Conservation (phyloP, 2,888 invertebrate species). For the Miltochrista miniata region DNA sequence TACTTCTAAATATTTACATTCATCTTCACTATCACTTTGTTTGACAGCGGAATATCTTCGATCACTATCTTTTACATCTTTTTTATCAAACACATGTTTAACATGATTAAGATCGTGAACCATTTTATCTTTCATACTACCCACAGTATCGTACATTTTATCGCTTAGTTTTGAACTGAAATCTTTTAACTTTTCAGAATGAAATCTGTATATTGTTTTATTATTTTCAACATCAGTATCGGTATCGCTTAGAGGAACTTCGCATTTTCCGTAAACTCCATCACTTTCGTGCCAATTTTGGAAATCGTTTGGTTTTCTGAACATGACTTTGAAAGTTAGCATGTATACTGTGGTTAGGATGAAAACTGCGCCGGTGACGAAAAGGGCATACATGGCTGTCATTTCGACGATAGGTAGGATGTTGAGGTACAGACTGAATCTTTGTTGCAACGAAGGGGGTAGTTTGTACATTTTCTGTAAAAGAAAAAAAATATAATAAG, state of each 20-base stretch:
- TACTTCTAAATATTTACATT: slow-evolving; percentile 70
- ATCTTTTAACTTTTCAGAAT: slow-evolving; percentile 60
- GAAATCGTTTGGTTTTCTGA: slow-evolving; percentile 38
- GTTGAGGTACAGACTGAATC: slow-evolving; percentile 89
- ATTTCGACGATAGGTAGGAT: slow-evolving; percentile 86
- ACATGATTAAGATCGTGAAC: slow-evolving; percentile 50
- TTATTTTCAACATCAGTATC: slow-evolving; percentile 55
- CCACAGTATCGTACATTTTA: slow-evolving; percentile 66
- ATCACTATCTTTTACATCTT: slow-evolving; percentile 38
- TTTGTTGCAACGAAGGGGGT: slow-evolving; percentile 83
- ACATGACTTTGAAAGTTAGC: slow-evolving; percentile 74
- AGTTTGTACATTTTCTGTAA: slow-evolving; percentile 88
- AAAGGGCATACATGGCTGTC: slow-evolving; percentile 80
- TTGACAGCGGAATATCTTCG: slow-evolving; percentile 50
- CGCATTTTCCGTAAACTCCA: slow-evolving; percentile 67
- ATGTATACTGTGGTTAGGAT: slow-evolving; percentile 76
- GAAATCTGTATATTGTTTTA: slow-evolving; percentile 30
- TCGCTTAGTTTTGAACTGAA: slow-evolving; percentile 58
- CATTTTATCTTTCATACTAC: slow-evolving; percentile 57
- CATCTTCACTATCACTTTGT: slow-evolving; percentile 67
- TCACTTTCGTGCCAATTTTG: slow-evolving; percentile 40
- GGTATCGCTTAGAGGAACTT: slow-evolving; percentile 54
- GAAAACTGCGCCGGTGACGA: slow-evolving; percentile 77
- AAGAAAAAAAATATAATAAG: slow-evolving; percentile 22
- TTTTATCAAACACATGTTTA: slow-evolving; percentile 56